Evolutionary conservation across 2,113 vertebrate genomes (phyloP).

Genomic region (Zingel zingel): DNA sequence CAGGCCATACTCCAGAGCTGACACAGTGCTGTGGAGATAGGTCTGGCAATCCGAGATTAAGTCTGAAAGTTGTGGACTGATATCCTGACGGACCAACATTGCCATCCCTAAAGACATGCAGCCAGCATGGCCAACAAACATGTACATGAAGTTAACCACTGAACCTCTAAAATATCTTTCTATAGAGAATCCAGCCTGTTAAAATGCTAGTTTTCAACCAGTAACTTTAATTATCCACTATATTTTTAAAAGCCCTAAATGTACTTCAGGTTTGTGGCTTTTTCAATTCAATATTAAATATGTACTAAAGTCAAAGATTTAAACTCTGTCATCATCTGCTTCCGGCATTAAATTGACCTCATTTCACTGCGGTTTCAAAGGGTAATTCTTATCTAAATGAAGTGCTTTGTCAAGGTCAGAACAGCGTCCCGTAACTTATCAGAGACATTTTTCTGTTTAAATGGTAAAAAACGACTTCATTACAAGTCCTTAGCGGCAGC

Average conservation of each 20-base stretch:
- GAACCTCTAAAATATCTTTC: background rate
- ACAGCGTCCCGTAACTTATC: slow-evolving; percentile 61
- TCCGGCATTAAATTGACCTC: slow-evolving; percentile 58
- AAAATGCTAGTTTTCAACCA: slow-evolving; percentile 8
- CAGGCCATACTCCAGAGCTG: no score
- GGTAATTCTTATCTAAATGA: slow-evolving; percentile 73
- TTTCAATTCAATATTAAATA: slow-evolving; percentile 38
- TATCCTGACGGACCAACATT: background rate
- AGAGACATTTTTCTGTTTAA: slow-evolving; percentile 53
- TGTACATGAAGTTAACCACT: background rate
- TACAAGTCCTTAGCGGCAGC: slow-evolving; percentile 44
- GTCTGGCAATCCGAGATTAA: no score
- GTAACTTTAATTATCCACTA: slow-evolving; percentile 21
- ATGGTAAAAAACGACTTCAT: slow-evolving; percentile 60
- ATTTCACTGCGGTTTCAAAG: slow-evolving; percentile 51
- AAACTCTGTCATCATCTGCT: slow-evolving; percentile 50
- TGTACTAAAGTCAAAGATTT: slow-evolving; percentile 46
- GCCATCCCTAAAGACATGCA: background rate
- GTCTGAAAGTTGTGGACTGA: background rate
- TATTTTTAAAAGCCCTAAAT: slow-evolving; percentile 15
- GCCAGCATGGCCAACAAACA: background rate
- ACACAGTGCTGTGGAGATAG: no score
- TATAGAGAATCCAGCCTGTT: background rate
- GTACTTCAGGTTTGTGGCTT: slow-evolving; percentile 12
- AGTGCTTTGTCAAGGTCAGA: slow-evolving; percentile 74